Base-by-base conservation (phyloP, 2,113 vertebrate species). In the Misgurnus mizolepis region DNA sequence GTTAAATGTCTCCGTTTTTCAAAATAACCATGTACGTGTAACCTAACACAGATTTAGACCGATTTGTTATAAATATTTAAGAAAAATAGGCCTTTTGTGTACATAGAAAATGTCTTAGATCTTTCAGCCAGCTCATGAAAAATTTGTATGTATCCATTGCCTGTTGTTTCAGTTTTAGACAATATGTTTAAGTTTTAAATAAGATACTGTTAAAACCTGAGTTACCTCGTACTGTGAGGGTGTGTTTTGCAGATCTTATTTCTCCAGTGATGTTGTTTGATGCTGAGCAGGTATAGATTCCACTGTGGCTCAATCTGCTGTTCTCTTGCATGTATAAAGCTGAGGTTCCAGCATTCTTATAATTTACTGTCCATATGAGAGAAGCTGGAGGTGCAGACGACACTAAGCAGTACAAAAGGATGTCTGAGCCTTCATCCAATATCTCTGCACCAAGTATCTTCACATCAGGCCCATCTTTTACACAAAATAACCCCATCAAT, bases 271-370 rank as follows among this genome's bases (percentile, higher is more conserved):
- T 76, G 61, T 18, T 12, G 41, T 90, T 93, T 60, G 55, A 79
- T 67, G 87, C 88, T 7, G 84, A 88, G 82, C 92, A 92, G 11
- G 81, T 89, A 76, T 93, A 93, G 27, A 86, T 88, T 10, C 90
- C 92, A 5, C 56, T 17, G 72, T 81, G 71, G 4, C 60, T 67
- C 45, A 0, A 18, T 11, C 50, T 80, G 22, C 90, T 75, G 39
- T 68, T 82, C 84, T 85, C 76, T 66, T 86, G 86, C 5, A 89
- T 8, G 58, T 79, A 90, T 70, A 78, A 3, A 2, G 82, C 81
- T 68, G 17, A 56, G 3, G 83, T 84, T n/a, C 87, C 80, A 3
- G 47, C 58, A 0, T 82, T 85, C 47, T 80, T 27, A 55, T 10
- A 79, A 47, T 90, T 89, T 47, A 93, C 84, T 67, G 14, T 85